Evolutionary conservation across 2,888 invertebrate genomes (phyloP).

Genomic region (Drosophila algonquin): DNA sequence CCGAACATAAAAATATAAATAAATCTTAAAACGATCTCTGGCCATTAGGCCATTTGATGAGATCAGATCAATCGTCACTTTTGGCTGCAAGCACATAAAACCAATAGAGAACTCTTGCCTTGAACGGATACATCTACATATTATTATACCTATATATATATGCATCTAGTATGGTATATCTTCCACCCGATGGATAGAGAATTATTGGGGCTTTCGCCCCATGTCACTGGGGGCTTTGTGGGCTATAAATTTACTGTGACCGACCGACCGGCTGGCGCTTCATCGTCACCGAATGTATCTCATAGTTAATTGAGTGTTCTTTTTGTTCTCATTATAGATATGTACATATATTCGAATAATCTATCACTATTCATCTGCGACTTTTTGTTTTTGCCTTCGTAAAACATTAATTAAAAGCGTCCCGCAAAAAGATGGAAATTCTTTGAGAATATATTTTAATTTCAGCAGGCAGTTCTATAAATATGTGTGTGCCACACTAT

Average conservation of each 20-base stretch:
- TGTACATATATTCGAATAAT: slow-evolving; percentile 28
- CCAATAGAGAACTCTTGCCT: slow-evolving; percentile 32
- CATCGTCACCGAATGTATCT: slow-evolving; percentile 15
- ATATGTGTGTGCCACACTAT: slow-evolving; percentile 56
- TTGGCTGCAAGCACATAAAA: slow-evolving; percentile 31
- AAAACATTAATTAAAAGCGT: slow-evolving; percentile 4
- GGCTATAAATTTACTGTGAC: slow-evolving; percentile 35
- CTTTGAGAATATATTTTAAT: slow-evolving; percentile 37
- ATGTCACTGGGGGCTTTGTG: slow-evolving; percentile 38
- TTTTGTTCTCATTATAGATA: slow-evolving; percentile 7
- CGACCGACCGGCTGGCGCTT: slow-evolving; percentile 21
- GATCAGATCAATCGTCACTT: slow-evolving; percentile 74
- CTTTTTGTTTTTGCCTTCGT: background rate
- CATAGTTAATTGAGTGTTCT: slow-evolving; percentile 29
- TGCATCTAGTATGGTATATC: slow-evolving; percentile 3
- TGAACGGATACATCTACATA: slow-evolving; percentile 32
- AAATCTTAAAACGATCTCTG: slow-evolving; percentile 58
- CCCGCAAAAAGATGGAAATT: slow-evolving; percentile 11
- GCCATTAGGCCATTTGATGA: slow-evolving; percentile 66
- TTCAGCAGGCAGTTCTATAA: slow-evolving; percentile 58
- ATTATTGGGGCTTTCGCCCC: slow-evolving; percentile 41
- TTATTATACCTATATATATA: background rate
- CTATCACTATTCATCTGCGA: slow-evolving; percentile 21
- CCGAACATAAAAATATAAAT: slow-evolving; percentile 42
- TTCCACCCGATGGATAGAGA: slow-evolving; percentile 12